Evolutionary conservation across 2,113 vertebrate genomes (phyloP).

Genomic region (Astur gentilis): DNA sequence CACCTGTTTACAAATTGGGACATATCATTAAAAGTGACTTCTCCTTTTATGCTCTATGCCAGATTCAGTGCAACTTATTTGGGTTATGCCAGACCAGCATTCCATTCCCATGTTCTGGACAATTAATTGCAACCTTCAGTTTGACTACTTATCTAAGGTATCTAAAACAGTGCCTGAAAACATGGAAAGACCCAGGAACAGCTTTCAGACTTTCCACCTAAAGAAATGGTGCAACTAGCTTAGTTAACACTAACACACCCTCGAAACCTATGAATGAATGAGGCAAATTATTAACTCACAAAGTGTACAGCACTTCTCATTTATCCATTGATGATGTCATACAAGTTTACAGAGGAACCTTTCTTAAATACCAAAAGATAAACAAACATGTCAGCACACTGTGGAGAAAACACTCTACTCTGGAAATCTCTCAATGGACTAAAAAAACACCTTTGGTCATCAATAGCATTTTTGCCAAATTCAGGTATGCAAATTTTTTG

Average conservation of each 20-base stretch:
- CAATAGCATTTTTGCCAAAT: not conserved
- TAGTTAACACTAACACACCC: not conserved
- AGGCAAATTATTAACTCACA: not conserved
- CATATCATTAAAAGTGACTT: constrained; percentile 60
- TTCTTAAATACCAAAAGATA: not conserved
- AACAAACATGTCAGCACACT: not conserved
- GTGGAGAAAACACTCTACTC: not conserved
- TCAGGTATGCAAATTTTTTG: not conserved
- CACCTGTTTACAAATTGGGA: constrained; percentile 71
- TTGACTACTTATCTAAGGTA: constrained; percentile 43
- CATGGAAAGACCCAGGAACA: not conserved
- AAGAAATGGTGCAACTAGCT: not conserved
- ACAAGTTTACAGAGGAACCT: not conserved
- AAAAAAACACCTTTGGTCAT: not conserved
- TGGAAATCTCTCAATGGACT: not conserved
- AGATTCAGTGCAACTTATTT: constrained; percentile 52
- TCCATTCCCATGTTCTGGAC: constrained; percentile 64
- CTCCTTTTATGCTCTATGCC: constrained; percentile 44
- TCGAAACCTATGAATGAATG: not conserved
- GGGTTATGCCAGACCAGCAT: constrained; percentile 51
- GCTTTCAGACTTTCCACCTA: not conserved
- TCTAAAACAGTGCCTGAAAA: constrained; percentile 19
- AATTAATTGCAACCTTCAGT: constrained; percentile 59
- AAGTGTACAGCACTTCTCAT: not conserved
- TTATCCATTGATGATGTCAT: not conserved